Evolutionary conservation across 2,888 invertebrate genomes (phyloP).

Genomic region (Romanomermis culicivorax): DNA sequence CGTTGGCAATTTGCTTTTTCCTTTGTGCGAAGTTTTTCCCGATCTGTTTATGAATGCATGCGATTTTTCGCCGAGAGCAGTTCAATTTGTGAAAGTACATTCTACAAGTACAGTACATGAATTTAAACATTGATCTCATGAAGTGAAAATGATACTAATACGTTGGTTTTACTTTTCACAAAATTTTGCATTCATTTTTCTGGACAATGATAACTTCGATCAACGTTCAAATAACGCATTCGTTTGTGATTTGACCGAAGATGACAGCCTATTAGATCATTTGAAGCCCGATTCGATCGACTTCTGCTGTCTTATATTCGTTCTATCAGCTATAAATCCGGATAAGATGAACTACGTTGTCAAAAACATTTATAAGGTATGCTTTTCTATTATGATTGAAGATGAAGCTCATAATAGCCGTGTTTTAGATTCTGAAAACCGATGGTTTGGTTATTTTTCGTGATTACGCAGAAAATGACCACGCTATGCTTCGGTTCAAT

Average conservation of each 20-base stretch:
- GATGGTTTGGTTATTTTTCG: background rate
- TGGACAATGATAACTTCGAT: conserved; percentile 36
- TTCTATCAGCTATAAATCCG: conserved; percentile 79
- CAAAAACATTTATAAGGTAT: conserved; percentile 41
- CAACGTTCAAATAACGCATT: conserved; percentile 49
- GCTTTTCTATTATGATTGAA: background rate
- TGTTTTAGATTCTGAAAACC: background rate
- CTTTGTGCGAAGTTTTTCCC: conserved; percentile 55
- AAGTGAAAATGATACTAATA: too few relatives aligned
- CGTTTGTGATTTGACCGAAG: conserved; percentile 57
- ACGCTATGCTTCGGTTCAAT: background rate
- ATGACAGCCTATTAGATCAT: conserved; percentile 40
- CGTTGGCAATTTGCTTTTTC: conserved; percentile 86
- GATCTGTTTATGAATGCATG: conserved; percentile 55
- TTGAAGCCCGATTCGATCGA: conserved; percentile 38
- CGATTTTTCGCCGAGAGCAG: conserved; percentile 73
- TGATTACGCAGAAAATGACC: background rate
- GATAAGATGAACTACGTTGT: conserved; percentile 43
- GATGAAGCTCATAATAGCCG: background rate
- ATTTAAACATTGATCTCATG: too few relatives aligned
- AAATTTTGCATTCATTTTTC: background rate
- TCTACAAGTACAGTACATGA: background rate
- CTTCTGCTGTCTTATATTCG: conserved; percentile 72
- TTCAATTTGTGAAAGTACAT: conserved; percentile 52
- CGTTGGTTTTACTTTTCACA: background rate